Evolutionary conservation across 2,113 vertebrate species (phyloP).

Genomic region (Silurus asotus): DNA sequence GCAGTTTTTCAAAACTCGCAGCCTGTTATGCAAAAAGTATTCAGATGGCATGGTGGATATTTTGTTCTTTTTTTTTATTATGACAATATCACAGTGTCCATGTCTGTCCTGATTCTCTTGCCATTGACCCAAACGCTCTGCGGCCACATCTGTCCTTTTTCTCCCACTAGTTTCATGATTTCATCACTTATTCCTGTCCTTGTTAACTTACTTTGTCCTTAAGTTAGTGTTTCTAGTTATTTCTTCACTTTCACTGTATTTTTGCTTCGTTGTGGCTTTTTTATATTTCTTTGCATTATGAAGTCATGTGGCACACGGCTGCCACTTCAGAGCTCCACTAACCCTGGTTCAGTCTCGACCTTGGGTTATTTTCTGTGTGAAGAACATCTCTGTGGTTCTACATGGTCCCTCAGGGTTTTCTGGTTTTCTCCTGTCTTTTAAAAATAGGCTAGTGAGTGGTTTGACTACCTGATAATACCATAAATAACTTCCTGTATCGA

Average conservation of each 20-base stretch:
- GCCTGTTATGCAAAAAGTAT: slow-evolving; percentile 69
- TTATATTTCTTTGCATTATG: background rate
- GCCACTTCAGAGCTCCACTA: background rate
- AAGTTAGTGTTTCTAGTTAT: background rate
- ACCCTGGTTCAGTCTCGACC: background rate
- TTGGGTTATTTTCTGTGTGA: background rate
- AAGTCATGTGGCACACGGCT: background rate
- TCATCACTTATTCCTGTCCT: background rate
- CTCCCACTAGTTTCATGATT: background rate
- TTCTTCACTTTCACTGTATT: background rate
- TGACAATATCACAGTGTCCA: slow-evolving; percentile 38
- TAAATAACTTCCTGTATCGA: background rate
- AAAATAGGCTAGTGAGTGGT: background rate
- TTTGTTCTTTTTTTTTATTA: background rate
- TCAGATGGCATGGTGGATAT: slow-evolving; percentile 52
- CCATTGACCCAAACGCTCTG: background rate
- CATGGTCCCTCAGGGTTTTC: background rate
- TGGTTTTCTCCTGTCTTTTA: background rate
- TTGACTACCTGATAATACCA: background rate
- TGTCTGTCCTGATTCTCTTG: background rate
- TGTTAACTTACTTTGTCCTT: background rate
- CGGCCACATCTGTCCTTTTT: background rate
- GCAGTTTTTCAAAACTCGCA: slow-evolving; percentile 64
- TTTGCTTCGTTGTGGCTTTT: background rate
- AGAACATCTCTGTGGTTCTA: background rate